Evolutionary conservation across 2,888 invertebrate species (phyloP).

Genomic region (Cyclophora albipunctata): DNA sequence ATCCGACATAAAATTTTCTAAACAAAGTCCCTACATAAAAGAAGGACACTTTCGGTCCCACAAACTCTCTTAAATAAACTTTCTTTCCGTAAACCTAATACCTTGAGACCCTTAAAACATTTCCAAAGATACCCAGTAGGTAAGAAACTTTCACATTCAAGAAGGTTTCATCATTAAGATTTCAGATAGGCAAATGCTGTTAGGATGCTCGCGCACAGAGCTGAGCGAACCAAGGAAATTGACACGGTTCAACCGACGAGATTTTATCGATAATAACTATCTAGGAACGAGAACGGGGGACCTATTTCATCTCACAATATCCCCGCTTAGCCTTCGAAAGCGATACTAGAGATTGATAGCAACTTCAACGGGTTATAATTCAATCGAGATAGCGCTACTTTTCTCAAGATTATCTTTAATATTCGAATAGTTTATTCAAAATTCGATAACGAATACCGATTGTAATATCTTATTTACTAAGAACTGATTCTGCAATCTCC

Average conservation of each 20-base stretch:
- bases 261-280: constrained; percentile 23
- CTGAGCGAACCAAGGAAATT: constrained; percentile 14
- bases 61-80: too few species aligned
- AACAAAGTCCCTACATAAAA: too few species aligned
- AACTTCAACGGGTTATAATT: neutral
- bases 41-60: too few species aligned
- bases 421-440: too few species aligned
- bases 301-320: constrained; percentile 9
- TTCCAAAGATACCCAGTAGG: too few species aligned
- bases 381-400: neutral
- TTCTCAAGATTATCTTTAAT: too few species aligned
- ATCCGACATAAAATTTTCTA: too few species aligned
- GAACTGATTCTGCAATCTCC: too few species aligned
- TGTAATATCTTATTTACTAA: too few species aligned
- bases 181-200: constrained; percentile 17
- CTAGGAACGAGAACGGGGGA: constrained; percentile 14
- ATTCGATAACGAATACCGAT: too few species aligned
- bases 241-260: constrained; percentile 14
- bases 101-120: neutral
- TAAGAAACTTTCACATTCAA: constrained; percentile 8
- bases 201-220: constrained; percentile 9
- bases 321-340: neutral
- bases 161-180: constrained; percentile 21
- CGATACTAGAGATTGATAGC: neutral
- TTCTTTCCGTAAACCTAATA: too few species aligned